A percentile compares a stretch with the other conserved stretches of the same genome.
phyloP scores from a whole-genome alignment of 2,113 vertebrate genomes.

The Chaetodon auriga region DNA sequence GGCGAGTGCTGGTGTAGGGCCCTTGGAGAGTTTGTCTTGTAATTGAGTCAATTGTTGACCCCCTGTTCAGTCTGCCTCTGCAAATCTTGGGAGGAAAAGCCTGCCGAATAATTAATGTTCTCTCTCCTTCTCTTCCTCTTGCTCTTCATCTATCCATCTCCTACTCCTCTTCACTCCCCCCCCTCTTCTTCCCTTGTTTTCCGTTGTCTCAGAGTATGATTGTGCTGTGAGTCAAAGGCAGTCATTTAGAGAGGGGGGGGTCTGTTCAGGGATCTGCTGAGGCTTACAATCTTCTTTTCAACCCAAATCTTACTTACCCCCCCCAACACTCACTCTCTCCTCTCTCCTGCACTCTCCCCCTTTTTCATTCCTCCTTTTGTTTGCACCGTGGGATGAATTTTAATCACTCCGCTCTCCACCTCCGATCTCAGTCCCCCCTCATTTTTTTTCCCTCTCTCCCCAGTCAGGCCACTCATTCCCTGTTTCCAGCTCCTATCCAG shows the following conservation, averaged over 20 bases:
- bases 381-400: conserved; percentile 88
- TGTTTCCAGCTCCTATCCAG: conserved; percentile 47
- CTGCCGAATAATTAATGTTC: conserved; percentile 81
- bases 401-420: conserved; percentile 80
- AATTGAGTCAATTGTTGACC: conserved; percentile 92
- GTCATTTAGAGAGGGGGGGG: conserved; percentile 72
- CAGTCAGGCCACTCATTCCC: conserved; percentile 27
- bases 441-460: conserved; percentile 23
- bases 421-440: conserved; percentile 55
- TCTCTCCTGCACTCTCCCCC: conserved; percentile 74
- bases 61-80: conserved; percentile 82
- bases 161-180: conserved; percentile 63
- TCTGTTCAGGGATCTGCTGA: conserved; percentile 74
- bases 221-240: conserved; percentile 83
- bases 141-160: conserved; percentile 74
- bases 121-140: conserved; percentile 64
- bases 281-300: conserved; percentile 86
- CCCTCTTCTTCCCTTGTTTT: conserved; percentile 52
- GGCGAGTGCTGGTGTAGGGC: conserved; percentile 83
- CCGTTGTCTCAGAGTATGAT: conserved; percentile 79
- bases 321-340: conserved; percentile 50
- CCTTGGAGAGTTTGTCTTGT: conserved; percentile 90
- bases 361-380: conserved; percentile 86
- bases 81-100: conserved; percentile 73
- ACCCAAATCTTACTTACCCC: conserved; percentile 72